Conservation (phyloP, 2,113 vertebrate genomes). For the Anolis sagrei region DNA sequence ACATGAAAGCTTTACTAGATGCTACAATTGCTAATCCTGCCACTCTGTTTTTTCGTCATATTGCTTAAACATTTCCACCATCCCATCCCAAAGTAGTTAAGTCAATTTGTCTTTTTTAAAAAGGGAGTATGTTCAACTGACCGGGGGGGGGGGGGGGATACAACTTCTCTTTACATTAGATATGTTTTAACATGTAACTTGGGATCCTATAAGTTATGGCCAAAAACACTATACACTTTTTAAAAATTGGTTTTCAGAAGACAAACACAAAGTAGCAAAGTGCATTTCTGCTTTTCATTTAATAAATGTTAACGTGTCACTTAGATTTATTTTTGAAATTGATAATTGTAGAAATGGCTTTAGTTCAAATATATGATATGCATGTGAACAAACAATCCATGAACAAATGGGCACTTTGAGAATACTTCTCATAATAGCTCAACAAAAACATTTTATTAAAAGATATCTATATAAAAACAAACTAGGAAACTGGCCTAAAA, state of each 20-base stretch:
- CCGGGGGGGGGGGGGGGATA: constrained; percentile 39
- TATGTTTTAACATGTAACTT: constrained; percentile 74
- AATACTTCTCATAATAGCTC: background rate
- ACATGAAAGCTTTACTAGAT: constrained; percentile 76
- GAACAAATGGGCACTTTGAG: background rate
- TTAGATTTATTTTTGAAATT: constrained; percentile 29
- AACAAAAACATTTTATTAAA: background rate
- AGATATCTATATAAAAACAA: background rate
- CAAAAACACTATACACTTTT: constrained; percentile 71
- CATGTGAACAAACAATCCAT: background rate
- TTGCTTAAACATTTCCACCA: constrained; percentile 57
- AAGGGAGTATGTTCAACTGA: constrained; percentile 55
- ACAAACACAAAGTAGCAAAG: constrained; percentile 57
- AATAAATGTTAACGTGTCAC: constrained; percentile 47
- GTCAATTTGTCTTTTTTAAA: constrained; percentile 53
- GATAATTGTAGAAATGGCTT: constrained; percentile 10
- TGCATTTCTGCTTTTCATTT: background rate
- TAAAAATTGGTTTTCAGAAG: constrained; percentile 65
- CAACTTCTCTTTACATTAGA: constrained; percentile 56
- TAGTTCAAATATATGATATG: accelerated
- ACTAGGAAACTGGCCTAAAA: background rate
- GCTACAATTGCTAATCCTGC: constrained; percentile 77
- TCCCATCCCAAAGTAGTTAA: constrained; percentile 48
- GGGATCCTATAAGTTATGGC: constrained; percentile 63
- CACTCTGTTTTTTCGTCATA: constrained; percentile 75